These are phyloP conservation scores for Nephrotoma guestfalica DNA, from an alignment of 2,888 invertebrate species.

Conservation along the genomic window DNA sequence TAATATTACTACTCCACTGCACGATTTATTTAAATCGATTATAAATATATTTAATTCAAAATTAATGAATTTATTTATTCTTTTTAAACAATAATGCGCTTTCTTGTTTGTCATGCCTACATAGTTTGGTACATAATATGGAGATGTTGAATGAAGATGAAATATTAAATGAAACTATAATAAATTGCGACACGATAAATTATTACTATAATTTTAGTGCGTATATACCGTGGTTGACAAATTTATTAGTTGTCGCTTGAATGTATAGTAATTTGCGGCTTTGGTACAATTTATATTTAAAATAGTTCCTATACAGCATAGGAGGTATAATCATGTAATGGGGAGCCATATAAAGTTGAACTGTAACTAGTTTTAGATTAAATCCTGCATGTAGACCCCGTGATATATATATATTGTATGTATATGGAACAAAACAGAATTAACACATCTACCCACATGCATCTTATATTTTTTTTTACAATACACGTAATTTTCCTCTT, in stretches of 20 bases:
- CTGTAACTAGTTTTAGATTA: background rate
- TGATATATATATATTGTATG: background rate
- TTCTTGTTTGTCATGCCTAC: background rate
- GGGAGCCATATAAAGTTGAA: background rate
- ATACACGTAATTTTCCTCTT: background rate
- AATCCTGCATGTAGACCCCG: background rate
- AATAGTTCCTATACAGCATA: background rate
- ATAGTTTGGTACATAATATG: background rate
- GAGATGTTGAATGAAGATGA: background rate
- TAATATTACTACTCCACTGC: background rate
- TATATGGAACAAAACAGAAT: background rate
- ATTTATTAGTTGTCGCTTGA: background rate
- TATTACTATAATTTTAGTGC: background rate
- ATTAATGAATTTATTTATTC: background rate
- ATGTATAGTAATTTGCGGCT: background rate
- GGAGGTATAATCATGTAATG: background rate
- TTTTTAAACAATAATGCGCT: background rate
- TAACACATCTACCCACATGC: background rate
- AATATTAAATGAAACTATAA: background rate
- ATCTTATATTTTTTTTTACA: background rate
- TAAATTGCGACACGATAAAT: background rate
- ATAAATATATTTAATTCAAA: background rate
- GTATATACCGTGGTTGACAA: background rate
- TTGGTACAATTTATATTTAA: background rate
- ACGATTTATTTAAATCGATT: background rate